Percentiles rank a stretch among this genome's conserved stretches.
These are phyloP conservation scores for Aphidius gifuensis DNA, from an alignment of 1,140 invertebrate species.

Conservation along the genomic window DNA sequence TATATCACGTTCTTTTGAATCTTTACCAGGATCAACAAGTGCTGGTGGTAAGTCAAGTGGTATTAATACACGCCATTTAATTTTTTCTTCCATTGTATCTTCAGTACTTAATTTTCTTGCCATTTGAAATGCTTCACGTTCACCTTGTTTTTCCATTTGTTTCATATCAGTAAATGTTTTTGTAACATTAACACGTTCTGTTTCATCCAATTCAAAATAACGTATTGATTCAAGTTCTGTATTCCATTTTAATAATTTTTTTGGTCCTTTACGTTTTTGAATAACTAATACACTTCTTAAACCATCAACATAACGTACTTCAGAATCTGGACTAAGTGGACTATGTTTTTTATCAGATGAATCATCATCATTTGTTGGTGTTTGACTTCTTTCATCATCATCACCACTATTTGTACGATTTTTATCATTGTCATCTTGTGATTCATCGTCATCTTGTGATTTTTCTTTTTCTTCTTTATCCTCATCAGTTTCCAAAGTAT, in stretches of 20 bases:
- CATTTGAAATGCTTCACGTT: slow-evolving; percentile 78
- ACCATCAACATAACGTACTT: slow-evolving; percentile 45
- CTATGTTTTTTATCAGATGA: slow-evolving; percentile 30
- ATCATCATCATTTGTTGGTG: slow-evolving; percentile 28
- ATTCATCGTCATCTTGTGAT: slow-evolving; percentile 33
- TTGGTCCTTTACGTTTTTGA: slow-evolving; percentile 70
- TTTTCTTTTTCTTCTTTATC: slow-evolving; percentile 48
- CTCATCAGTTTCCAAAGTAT: slow-evolving; percentile 75
- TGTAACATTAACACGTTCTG: slow-evolving; percentile 90
- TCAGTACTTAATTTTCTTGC: slow-evolving; percentile 70
- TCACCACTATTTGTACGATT: slow-evolving; percentile 40
- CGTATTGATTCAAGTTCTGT: slow-evolving; percentile 75
- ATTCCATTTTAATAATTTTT: slow-evolving; percentile 83
- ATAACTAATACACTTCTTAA: slow-evolving; percentile 66
- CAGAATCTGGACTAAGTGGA: slow-evolving; percentile 28
- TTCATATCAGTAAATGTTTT: slow-evolving; percentile 91
- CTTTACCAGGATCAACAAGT: slow-evolving; percentile 68
- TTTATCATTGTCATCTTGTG: slow-evolving; percentile 34
- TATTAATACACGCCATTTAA: slow-evolving; percentile 66
- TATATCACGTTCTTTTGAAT: slow-evolving; percentile 82
- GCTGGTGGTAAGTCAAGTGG: slow-evolving; percentile 65
- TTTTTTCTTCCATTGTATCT: slow-evolving; percentile 77
- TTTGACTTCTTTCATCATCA: slow-evolving; percentile 33
- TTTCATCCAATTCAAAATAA: slow-evolving; percentile 92
- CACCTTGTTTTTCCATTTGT: slow-evolving; percentile 79